Evolutionary conservation across 2,797 vertebrate species (phyloP), one percentile per base, ranked within the genome.

Genomic region (Caiman crocodilus): DNA sequence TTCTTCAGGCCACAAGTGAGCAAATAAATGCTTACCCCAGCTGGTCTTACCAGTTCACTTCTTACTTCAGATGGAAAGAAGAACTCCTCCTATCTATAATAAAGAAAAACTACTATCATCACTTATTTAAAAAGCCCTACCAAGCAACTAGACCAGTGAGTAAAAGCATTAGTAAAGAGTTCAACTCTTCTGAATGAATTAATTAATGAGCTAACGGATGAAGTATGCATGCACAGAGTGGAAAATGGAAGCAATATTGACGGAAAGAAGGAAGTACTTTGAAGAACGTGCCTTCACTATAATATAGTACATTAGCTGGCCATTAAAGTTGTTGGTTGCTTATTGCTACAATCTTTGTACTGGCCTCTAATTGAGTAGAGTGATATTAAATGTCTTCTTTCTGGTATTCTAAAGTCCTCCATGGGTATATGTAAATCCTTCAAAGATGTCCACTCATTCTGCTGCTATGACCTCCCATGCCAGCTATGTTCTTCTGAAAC

Each of bases 301-400:
- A 50, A 50, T 75, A 61, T 1, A 59, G 30, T 23, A 86, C 76
- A 9, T 10, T 76, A 88, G 56, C 30, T 14, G 56, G 55, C 9
- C 55, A 65, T 13, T 50, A 61, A 60, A 3, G 32, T 11, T 30
- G 7, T 18, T 59, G 4, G 28, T 84, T 84, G 1, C 1, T 18
- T 57, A 42, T 6, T 65, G 17, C 79, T 57, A 6, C 64, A 20
- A 59, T 84, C 82, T 95, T 81, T 85, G 86, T 55, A 50, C 56
- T 35, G 0, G 0, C 14, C 20, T 50, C 42, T 75, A 6, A 2
- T 4, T 20, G 84, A 69, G 63, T 32, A 30, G 13, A 78, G 17
- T 7, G 6, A 0, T 26, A n/a, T 15, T 61, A 42, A 2, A 8
- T 0, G 84, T 25, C 5, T 64, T 69, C 71, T 8, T 3, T 35